Conservation (phyloP, 2,797 vertebrate genomes). For the Poecilia wingei region DNA sequence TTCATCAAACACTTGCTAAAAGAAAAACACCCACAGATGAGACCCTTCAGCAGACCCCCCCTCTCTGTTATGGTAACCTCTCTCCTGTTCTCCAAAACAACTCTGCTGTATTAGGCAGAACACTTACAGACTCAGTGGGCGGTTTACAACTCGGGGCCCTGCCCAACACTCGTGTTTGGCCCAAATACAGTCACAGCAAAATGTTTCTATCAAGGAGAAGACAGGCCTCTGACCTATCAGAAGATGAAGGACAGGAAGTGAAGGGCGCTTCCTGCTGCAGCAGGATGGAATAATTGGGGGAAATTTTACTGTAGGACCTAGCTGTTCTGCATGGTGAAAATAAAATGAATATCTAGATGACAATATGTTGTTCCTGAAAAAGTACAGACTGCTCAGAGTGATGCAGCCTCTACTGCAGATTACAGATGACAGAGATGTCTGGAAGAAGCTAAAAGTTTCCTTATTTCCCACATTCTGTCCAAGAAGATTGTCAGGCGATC, state of each 20-base stretch:
- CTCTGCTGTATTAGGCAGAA: constrained; percentile 55
- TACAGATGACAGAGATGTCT: constrained; percentile 11
- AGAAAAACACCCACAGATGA: constrained; percentile 55
- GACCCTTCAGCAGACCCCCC: constrained; percentile 37
- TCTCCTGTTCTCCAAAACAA: constrained; percentile 70
- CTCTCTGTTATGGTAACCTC: constrained; percentile 77
- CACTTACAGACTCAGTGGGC: constrained; percentile 51
- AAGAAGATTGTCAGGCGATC: constrained; percentile 28
- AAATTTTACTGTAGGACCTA: constrained; percentile 4
- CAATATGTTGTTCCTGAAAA: neutral
- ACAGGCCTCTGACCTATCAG: constrained; percentile 43
- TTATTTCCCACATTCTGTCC: constrained; percentile 8
- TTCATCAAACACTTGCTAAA: constrained; percentile 55
- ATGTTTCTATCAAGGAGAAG: constrained; percentile 57
- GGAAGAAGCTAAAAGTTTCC: constrained; percentile 13
- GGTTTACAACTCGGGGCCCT: constrained; percentile 38
- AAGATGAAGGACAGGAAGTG: constrained; percentile 66
- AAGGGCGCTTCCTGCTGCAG: constrained; percentile 67
- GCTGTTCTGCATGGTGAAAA: neutral
- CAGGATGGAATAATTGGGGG: constrained; percentile 42
- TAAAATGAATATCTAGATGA: neutral
- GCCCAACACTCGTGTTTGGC: constrained; percentile 33
- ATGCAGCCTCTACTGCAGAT: neutral
- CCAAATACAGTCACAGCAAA: constrained; percentile 66
- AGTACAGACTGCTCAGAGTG: neutral